phyloP scores from a whole-genome alignment of 2,888 invertebrate genomes.

The Synergus itoensis region DNA sequence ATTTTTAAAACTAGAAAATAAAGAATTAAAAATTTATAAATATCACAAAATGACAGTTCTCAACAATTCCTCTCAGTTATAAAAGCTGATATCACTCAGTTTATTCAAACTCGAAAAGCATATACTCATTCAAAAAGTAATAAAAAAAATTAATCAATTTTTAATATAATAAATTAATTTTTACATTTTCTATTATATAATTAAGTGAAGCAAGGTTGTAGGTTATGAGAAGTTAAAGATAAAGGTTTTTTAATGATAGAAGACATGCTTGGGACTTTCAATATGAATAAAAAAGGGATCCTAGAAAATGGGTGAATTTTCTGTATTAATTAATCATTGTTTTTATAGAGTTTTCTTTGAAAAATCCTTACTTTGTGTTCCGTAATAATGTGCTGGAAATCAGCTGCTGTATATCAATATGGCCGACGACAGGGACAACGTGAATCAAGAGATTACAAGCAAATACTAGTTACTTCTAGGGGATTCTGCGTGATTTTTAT shows the following conservation, averaged over 20 bases:
- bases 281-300: background rate
- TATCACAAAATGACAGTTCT: conserved; percentile 1
- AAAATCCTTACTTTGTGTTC: conserved; percentile 22
- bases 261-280: background rate
- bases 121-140: background rate
- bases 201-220: background rate
- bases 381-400: background rate
- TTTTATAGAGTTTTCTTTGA: background rate
- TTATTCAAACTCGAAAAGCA: background rate
- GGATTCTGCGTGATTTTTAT: too few relatives aligned
- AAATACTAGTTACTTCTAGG: too few relatives aligned
- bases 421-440: conserved; percentile 18
- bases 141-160: background rate
- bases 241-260: background rate
- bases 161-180: conserved; percentile 2
- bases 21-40: background rate
- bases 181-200: conserved; percentile 14
- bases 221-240: conserved; percentile 10
- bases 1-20: conserved; percentile 59
- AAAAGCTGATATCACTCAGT: background rate
- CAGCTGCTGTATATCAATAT: conserved; percentile 32
- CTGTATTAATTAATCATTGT: background rate
- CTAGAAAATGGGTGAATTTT: background rate
- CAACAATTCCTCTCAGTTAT: background rate
- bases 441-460: background rate